Evolutionary conservation across 2,888 invertebrate genomes (phyloP).

Genomic region (Lithophane semibrunnea): DNA sequence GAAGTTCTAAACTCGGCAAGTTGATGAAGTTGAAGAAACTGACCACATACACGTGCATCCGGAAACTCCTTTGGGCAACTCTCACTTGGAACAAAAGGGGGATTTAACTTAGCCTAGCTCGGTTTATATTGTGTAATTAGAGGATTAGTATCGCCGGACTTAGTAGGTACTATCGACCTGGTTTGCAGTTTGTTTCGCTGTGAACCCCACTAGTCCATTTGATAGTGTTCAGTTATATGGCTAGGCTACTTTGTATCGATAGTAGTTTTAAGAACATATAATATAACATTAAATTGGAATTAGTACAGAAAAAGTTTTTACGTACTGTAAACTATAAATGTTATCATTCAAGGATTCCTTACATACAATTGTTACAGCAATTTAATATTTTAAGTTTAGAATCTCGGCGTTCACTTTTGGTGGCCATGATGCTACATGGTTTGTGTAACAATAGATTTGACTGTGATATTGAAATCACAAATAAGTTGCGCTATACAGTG

Average conservation of each 20-base stretch:
- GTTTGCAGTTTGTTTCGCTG: constrained; percentile 19
- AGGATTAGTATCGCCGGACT: constrained; percentile 61
- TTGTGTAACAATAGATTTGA: too few relatives aligned
- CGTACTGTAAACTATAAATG: too few relatives aligned
- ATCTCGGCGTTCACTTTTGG: too few relatives aligned
- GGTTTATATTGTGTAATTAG: constrained; percentile 73
- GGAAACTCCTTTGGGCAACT: constrained; percentile 67
- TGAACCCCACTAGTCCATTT: neutral
- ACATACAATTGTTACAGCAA: too few relatives aligned
- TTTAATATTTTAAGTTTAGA: too few relatives aligned
- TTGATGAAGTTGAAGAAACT: constrained; percentile 64
- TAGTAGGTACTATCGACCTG: constrained; percentile 40
- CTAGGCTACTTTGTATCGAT: neutral
- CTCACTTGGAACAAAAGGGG: constrained; percentile 68
- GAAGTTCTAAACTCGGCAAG: constrained; percentile 61
- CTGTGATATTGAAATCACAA: too few relatives aligned
- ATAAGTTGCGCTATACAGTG: too few relatives aligned
- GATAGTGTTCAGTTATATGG: neutral
- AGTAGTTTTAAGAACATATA: neutral
- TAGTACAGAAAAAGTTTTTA: too few relatives aligned
- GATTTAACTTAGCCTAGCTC: constrained; percentile 65
- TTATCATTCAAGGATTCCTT: too few relatives aligned
- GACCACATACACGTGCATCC: constrained; percentile 69
- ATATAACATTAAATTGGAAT: too few relatives aligned
- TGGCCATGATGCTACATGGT: too few relatives aligned